Evolutionary conservation across 2,113 vertebrate genomes (phyloP), one percentile per base, ranked within the genome.

Genomic region (Python bivittatus): DNA sequence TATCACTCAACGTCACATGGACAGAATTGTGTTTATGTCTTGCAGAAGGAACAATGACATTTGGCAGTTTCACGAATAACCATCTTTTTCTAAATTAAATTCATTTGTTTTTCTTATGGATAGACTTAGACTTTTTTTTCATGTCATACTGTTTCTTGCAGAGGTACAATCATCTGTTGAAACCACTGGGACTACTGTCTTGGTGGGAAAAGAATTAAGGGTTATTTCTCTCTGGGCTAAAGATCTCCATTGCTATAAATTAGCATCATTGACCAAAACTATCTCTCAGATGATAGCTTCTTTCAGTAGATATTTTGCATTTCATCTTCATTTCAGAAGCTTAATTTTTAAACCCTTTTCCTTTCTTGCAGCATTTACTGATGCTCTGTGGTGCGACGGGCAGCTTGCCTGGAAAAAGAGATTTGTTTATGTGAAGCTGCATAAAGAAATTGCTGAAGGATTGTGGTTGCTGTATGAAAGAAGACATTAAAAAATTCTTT

Each of bases 301-400:
- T 56, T 25, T 72, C 48, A 20, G 1, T 1, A 68, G 60, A 56
- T 52, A 38, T 91, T 84, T 61, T 52, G 25, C 20, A 29, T 93
- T 91, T 91, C 12, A 84, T 89, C 88, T 85, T 1, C n/a, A 90
- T 42, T 48, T 93, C 92, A 87, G 0, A 91, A 94, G 92, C 84
- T 88, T 88, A 90, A 83, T 52, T 64, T 85, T 91, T 85, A 91
- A 87, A 38, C 48, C 15, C 60, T 72, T 64, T 42, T 17, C 20
- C 56, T 3, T 91, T 93, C n/a, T 87, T 52, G 7, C 9, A 20
- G 8, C 13, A 29, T 33, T 58, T 38, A 3, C 1, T 38, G 42
- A 54, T 88, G 2, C 57, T 84, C 54, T 58, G 15, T 6, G 84
- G 15, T 44, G 12, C 89, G 7, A 23, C 91, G 53, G 88, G 86